Evolutionary conservation across 2,888 invertebrate genomes (phyloP), one percentile per base, ranked within the genome.

Genomic region (Pristionchus fissidentatus): DNA sequence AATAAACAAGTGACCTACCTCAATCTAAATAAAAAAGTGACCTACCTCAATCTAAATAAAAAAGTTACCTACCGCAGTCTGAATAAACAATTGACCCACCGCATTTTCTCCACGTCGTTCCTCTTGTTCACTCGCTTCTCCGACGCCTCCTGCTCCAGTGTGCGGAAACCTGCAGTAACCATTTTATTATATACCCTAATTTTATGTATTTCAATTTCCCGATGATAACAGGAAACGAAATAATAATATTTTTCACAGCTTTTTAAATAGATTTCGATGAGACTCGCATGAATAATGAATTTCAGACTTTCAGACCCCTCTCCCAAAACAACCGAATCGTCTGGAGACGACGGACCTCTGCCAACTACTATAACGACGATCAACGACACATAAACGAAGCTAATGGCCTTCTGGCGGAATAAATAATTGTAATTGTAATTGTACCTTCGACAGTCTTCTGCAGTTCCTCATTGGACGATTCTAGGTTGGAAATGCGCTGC

Each of bases 401-500:
- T n/a, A n/a, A n/a, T n/a, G n/a, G n/a, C n/a, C n/a, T n/a, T n/a
- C n/a, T n/a, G n/a, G n/a, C n/a, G n/a, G n/a, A n/a, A n/a, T n/a
- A n/a, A n/a, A n/a, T n/a, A n/a, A n/a, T n/a, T n/a, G n/a, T n/a
- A n/a, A n/a, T n/a, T n/a, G n/a, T n/a, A n/a, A n/a, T 38, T 26
- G 19, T 3, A 43, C 66, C 66, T 62, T 84, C 80, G 10, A 70
- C 62, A 3, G 60, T 60, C 83, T 84, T 86, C 84, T 86, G 85
- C 55, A 88, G 86, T 62, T 89, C 87, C 38, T 86, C 85, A 73
- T 90, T 89, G 80, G 87, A 87, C 70, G 85, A 85, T 73, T 90
- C 90, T 46, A 90, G 84, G 80, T 88, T 88, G n/a, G 84, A 80
- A 46, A 90, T 89, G 32, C 89, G 83, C 83, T 88, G 86, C 55